phyloP scores from a whole-genome alignment of 2,888 invertebrate species.

The Mactromeris polynyma region DNA sequence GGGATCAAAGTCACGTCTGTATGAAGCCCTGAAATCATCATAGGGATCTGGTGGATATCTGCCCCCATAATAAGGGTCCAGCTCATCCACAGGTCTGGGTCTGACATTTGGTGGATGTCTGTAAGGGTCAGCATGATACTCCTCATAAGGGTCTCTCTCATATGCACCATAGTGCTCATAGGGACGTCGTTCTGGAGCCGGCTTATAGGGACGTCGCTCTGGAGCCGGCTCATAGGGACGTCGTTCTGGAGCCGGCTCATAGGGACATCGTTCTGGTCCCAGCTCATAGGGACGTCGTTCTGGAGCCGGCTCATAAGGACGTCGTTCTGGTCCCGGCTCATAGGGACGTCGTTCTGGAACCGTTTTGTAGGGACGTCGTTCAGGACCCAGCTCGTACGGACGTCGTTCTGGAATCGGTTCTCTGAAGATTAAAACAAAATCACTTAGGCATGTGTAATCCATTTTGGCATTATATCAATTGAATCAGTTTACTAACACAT shows the following conservation, averaged over 20 bases:
- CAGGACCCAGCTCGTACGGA: not conserved
- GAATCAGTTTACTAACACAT: no score
- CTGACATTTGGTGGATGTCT: not conserved
- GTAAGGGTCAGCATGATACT: not conserved
- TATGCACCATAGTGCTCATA: not conserved
- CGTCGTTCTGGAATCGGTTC: not conserved
- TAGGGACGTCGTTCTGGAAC: not conserved
- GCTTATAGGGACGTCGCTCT: not conserved
- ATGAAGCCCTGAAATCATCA: conserved; percentile 42
- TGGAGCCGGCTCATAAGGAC: not conserved
- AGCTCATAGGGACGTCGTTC: not conserved
- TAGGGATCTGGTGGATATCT: conserved; percentile 7
- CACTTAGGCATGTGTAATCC: no score
- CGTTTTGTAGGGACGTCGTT: no score
- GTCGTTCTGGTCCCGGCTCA: not conserved
- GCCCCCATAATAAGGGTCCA: conserved; percentile 12
- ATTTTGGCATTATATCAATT: no score
- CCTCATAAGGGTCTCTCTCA: not conserved
- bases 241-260: not conserved
- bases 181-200: not conserved
- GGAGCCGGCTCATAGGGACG: not conserved
- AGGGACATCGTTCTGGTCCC: not conserved
- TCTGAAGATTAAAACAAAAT: not conserved
- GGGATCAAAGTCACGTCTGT: conserved; percentile 52
- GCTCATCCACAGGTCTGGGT: conserved; percentile 8